Percentiles rank a stretch among this genome's conserved stretches.
These are phyloP conservation scores for Cataglyphis rosenhaueri DNA, from an alignment of 2,888 invertebrate genomes.

Conservation along the genomic window DNA sequence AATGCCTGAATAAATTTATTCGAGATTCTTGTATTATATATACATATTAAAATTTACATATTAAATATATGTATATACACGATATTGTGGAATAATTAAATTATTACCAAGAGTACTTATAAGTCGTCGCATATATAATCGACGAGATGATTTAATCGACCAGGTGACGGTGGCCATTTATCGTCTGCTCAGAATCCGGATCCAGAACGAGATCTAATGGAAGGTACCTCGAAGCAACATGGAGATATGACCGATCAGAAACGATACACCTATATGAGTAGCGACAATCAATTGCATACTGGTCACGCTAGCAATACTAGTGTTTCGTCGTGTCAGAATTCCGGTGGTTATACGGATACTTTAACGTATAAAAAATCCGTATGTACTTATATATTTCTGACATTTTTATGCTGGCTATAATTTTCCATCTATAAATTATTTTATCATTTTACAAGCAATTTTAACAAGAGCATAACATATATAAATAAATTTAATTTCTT, in stretches of 20 bases:
- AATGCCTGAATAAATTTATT: neutral
- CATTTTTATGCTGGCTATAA: neutral
- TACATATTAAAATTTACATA: neutral
- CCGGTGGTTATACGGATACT: conserved; percentile 83
- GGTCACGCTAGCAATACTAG: conserved; percentile 81
- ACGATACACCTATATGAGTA: conserved; percentile 84
- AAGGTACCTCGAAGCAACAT: conserved; percentile 82
- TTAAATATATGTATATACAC: neutral
- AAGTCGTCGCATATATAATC: neutral
- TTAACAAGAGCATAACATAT: neutral
- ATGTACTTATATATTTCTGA: conserved; percentile 39
- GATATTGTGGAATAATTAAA: neutral
- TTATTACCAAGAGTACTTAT: neutral
- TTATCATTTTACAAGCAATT: neutral
- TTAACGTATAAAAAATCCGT: conserved; percentile 83
- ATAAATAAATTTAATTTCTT: conserved; percentile 11
- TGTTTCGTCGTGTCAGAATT: conserved; percentile 84
- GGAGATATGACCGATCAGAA: conserved; percentile 83
- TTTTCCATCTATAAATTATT: neutral
- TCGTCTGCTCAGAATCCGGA: conserved; percentile 82
- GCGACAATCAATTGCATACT: conserved; percentile 82
- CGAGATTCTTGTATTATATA: neutral
- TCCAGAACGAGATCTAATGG: conserved; percentile 83
- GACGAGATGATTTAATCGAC: conserved; percentile 38
- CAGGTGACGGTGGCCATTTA: conserved; percentile 83